Conservation (phyloP, 2,888 invertebrate genomes). For the Hoplodrina blanda region DNA sequence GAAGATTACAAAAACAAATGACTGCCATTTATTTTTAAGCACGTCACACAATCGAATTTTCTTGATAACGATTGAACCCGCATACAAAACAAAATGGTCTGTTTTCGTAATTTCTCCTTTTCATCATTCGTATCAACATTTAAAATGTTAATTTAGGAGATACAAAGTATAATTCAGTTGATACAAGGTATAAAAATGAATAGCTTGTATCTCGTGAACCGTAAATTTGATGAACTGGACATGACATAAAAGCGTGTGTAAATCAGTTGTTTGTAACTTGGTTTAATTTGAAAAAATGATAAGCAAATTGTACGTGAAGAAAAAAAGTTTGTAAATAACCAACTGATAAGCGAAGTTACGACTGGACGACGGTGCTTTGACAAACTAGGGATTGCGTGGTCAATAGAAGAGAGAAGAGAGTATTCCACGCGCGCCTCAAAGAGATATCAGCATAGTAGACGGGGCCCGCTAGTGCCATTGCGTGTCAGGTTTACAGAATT, state of each 20-base stretch:
- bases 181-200: constrained; percentile 49
- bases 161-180: constrained; percentile 39
- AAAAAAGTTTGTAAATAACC: constrained; percentile 22
- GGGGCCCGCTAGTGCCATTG: too few relatives aligned
- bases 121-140: constrained; percentile 45
- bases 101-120: constrained; percentile 40
- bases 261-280: constrained; percentile 46
- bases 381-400: background rate
- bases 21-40: constrained; percentile 16
- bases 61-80: constrained; percentile 37
- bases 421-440: too few relatives aligned
- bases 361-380: background rate
- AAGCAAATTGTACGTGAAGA: constrained; percentile 35
- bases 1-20: constrained; percentile 18
- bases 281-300: constrained; percentile 42
- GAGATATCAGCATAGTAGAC: too few relatives aligned
- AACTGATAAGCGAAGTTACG: constrained; percentile 31
- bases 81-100: constrained; percentile 29
- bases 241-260: constrained; percentile 40
- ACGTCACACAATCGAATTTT: constrained; percentile 35
- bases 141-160: constrained; percentile 49
- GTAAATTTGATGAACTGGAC: constrained; percentile 48
- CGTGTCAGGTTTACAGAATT: too few relatives aligned
- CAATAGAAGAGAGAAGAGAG: too few relatives aligned
- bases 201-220: constrained; percentile 45